Conservation (phyloP, 2,888 invertebrate genomes). For the Holacanthella duospinosa region DNA sequence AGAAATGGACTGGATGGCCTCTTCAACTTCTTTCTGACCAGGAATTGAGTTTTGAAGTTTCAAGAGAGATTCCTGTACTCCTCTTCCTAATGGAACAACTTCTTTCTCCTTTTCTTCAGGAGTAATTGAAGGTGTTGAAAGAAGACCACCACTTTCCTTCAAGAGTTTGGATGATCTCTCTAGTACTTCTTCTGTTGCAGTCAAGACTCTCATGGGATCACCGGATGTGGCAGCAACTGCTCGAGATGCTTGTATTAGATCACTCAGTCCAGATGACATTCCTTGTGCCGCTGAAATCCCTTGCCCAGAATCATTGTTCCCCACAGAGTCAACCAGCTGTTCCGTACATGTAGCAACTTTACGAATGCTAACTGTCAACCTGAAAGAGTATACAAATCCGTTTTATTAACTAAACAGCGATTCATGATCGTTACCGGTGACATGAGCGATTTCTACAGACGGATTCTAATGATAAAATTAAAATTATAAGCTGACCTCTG, state of each 20-base stretch:
- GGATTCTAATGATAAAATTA: too few species aligned
- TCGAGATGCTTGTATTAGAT: constrained; percentile 58
- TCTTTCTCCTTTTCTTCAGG: constrained; percentile 47
- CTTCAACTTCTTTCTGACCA: constrained; percentile 87
- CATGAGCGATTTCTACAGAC: too few species aligned
- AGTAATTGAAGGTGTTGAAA: constrained; percentile 53
- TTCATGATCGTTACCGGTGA: too few species aligned
- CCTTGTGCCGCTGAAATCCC: constrained; percentile 33
- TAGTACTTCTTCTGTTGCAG: constrained; percentile 62
- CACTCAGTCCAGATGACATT: constrained; percentile 47
- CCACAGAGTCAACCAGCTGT: constrained; percentile 72
- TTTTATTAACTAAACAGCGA: too few species aligned
- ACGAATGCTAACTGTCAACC: constrained; percentile 53
- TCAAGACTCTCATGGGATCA: constrained; percentile 40
- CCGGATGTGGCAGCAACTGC: constrained; percentile 64
- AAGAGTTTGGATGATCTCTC: constrained; percentile 64
- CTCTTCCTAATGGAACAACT: constrained; percentile 63
- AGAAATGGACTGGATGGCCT: constrained; percentile 69
- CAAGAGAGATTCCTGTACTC: constrained; percentile 50
- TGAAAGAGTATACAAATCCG: constrained; percentile 44
- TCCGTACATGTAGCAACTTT: constrained; percentile 72
- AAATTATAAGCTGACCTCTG: constrained; percentile 19
- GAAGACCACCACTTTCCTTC: constrained; percentile 67
- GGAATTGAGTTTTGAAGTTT: constrained; percentile 75
- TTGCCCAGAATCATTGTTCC: constrained; percentile 45